phyloP scores from a whole-genome alignment of 2,888 invertebrate genomes.

The Congeria kusceri region DNA sequence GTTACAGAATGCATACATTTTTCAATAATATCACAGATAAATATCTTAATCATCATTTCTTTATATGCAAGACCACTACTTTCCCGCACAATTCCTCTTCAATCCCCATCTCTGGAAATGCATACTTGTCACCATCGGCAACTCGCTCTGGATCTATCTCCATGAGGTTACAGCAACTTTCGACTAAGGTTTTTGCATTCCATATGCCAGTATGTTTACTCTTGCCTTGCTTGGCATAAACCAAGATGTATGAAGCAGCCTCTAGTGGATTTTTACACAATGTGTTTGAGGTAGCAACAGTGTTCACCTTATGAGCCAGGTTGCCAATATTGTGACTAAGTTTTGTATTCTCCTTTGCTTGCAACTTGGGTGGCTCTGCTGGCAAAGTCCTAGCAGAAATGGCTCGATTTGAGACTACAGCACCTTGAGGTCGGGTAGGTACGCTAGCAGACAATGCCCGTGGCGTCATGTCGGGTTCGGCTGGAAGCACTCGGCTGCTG shows the following conservation, averaged over 20 bases:
- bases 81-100: slow-evolving; percentile 70
- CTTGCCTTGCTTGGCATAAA: slow-evolving; percentile 78
- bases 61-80: slow-evolving; percentile 63
- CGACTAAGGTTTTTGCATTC: slow-evolving; percentile 70
- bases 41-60: slow-evolving; percentile 24
- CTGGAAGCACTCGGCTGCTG: slow-evolving; percentile 55
- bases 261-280: slow-evolving; percentile 53
- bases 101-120: slow-evolving; percentile 71
- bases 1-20: too few species aligned
- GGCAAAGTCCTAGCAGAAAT: slow-evolving; percentile 56
- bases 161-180: slow-evolving; percentile 73
- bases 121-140: slow-evolving; percentile 59
- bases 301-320: slow-evolving; percentile 27
- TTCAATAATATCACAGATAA: not conserved
- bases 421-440: slow-evolving; percentile 36
- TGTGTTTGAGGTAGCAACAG: slow-evolving; percentile 12
- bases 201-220: slow-evolving; percentile 74
- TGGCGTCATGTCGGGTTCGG: slow-evolving; percentile 56
- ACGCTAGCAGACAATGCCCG: slow-evolving; percentile 60
- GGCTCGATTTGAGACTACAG: slow-evolving; percentile 29
- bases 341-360: slow-evolving; percentile 44
- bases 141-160: slow-evolving; percentile 69
- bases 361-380: slow-evolving; percentile 34
- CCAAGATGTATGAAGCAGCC: slow-evolving; percentile 60
- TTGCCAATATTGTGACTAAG: slow-evolving; percentile 51